phyloP scores from a whole-genome alignment of 2,797 vertebrate genomes.

The Florisuga fusca region DNA sequence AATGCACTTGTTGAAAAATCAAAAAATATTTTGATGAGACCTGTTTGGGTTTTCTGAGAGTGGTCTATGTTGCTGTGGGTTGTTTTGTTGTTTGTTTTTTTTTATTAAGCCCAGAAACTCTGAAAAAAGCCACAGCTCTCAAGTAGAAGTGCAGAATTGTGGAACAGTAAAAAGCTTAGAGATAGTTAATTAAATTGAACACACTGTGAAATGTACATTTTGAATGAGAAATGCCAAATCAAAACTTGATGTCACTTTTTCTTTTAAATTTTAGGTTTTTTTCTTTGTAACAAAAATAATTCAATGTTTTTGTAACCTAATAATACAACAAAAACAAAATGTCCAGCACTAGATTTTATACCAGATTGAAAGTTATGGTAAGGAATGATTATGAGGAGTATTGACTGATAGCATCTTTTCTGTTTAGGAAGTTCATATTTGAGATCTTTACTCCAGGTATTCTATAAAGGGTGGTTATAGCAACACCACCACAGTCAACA shows the following conservation, averaged over 20 bases:
- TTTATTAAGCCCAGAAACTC: background rate
- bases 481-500: background rate
- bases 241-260: background rate
- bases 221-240: background rate
- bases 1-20: background rate
- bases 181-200: background rate
- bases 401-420: background rate
- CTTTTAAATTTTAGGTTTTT: background rate
- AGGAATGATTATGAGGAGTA: background rate
- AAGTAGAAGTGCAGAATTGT: background rate
- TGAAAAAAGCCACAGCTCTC: fast-evolving
- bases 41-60: fast-evolving
- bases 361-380: background rate
- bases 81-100: background rate
- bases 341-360: background rate
- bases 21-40: background rate
- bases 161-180: background rate
- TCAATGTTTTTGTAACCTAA: background rate
- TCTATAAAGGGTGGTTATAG: background rate
- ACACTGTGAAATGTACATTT: background rate
- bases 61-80: fast-evolving
- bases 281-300: background rate
- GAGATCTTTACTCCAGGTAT: background rate
- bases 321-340: background rate
- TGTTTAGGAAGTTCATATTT: background rate